phyloP scores from a whole-genome alignment of 2,797 vertebrate genomes.

The Tenualosa thibaudeaui region DNA sequence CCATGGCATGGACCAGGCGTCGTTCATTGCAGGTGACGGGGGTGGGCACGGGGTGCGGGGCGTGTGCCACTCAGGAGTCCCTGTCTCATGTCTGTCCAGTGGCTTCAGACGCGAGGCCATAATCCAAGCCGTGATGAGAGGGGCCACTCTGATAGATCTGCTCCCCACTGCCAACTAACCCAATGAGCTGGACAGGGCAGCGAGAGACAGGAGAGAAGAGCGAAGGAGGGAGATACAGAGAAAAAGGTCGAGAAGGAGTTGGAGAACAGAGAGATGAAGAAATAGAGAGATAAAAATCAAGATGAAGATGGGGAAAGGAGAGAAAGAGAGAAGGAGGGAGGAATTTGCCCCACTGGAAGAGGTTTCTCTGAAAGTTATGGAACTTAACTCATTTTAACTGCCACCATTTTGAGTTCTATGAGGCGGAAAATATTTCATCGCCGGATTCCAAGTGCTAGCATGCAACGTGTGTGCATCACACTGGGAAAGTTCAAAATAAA shows the following conservation, averaged over 20 bases:
- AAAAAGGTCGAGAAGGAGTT: constrained; percentile 38
- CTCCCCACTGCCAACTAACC: constrained; percentile 63
- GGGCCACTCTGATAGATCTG: constrained; percentile 62
- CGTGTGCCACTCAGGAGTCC: constrained; percentile 67
- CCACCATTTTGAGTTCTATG: constrained; percentile 49
- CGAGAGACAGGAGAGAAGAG: constrained; percentile 46
- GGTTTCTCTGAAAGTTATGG: constrained; percentile 49
- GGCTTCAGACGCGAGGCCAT: constrained; percentile 70
- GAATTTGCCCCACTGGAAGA: constrained; percentile 41
- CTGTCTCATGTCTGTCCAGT: constrained; percentile 72
- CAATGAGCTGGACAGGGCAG: constrained; percentile 32
- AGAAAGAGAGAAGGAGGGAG: constrained; percentile 43
- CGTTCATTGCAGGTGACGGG: background rate
- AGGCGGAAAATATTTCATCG: constrained; percentile 20
- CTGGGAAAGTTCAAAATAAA: constrained; percentile 2
- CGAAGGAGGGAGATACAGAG: constrained; percentile 21
- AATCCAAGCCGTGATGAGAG: constrained; percentile 75
- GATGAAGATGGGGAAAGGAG: constrained; percentile 18
- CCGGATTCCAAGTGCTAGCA: background rate
- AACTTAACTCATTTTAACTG: constrained; percentile 63
- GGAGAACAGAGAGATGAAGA: constrained; percentile 33
- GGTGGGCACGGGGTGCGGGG: constrained; percentile 52
- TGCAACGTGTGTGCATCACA: background rate
- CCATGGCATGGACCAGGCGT: constrained; percentile 53
- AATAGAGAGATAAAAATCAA: constrained; percentile 22